Percentiles rank a stretch among this genome's conserved stretches.
Conservation (phyloP, 2,113 vertebrate genomes). For the Oxygymnocypris stewartii region DNA sequence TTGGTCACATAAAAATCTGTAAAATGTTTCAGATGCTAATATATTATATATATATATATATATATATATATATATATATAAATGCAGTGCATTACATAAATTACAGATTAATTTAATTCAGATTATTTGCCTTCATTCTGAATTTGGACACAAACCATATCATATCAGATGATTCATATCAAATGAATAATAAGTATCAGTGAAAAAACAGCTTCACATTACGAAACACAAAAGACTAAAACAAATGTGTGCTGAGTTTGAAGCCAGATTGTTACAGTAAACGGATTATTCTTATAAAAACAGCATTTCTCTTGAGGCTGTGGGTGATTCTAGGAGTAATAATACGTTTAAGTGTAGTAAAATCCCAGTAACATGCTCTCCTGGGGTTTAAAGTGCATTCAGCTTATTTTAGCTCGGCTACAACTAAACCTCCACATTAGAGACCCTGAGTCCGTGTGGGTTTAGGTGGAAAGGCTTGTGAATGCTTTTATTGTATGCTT, state of each 20-base stretch:
- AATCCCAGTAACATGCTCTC: background rate
- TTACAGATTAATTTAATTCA: background rate
- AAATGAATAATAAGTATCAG: background rate
- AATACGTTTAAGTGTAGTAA: no score
- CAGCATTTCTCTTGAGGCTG: background rate
- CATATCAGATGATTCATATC: background rate
- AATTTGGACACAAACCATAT: background rate
- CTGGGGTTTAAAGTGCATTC: background rate
- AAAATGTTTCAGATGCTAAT: no score
- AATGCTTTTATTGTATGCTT: constrained; percentile 32
- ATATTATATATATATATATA: no score
- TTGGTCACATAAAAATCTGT: no score
- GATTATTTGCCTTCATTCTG: no score
- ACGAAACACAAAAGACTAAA: background rate
- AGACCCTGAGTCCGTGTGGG: constrained; percentile 21
- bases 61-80: no score
- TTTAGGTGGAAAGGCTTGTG: constrained; percentile 14
- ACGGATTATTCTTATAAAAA: background rate
- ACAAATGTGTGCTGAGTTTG: background rate
- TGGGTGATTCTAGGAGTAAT: background rate
- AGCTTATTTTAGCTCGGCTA: background rate
- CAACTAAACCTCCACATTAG: background rate
- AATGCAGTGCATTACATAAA: background rate
- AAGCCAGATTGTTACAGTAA: background rate
- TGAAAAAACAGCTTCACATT: background rate